Percentiles rank a stretch among this genome's conserved stretches.
Evolutionary conservation across 1,140 invertebrate species (phyloP).

Genomic region (Melipona quadrifasciata): DNA sequence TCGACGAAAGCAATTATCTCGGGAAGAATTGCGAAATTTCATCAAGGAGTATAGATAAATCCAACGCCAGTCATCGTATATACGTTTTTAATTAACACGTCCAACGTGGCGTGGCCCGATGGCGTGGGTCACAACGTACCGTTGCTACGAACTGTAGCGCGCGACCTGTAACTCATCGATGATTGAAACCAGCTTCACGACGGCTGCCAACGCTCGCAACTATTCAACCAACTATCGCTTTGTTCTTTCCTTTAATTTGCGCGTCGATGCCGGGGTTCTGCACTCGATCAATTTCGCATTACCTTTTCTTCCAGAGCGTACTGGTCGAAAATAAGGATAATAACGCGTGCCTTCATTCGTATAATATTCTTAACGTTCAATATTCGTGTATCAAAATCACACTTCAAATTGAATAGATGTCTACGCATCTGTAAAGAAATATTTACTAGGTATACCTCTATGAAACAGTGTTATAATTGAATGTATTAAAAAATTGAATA

Average conservation of each 20-base stretch:
- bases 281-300: not conserved
- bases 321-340: not conserved
- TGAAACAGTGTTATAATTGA: too few species aligned
- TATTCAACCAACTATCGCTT: constrained; percentile 10
- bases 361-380: not conserved
- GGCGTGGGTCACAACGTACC: constrained; percentile 4
- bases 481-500: too few species aligned
- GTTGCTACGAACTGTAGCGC: not conserved
- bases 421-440: not conserved
- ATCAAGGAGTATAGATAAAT: constrained; percentile 1
- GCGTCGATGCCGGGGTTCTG: not conserved
- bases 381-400: constrained; percentile 17
- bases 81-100: constrained; percentile 33
- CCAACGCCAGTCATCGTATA: not conserved
- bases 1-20: not conserved
- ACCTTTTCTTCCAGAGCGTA: not conserved
- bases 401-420: constrained; percentile 5
- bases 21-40: constrained; percentile 1
- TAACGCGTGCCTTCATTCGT: not conserved
- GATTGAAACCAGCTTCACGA: constrained; percentile 20
- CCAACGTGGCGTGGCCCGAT: constrained; percentile 1
- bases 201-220: not conserved
- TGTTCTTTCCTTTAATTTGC: not conserved
- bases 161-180: not conserved
- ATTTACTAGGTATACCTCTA: too few species aligned